phyloP scores from a whole-genome alignment of 2,888 invertebrate genomes.

The Apoda limacodes region DNA sequence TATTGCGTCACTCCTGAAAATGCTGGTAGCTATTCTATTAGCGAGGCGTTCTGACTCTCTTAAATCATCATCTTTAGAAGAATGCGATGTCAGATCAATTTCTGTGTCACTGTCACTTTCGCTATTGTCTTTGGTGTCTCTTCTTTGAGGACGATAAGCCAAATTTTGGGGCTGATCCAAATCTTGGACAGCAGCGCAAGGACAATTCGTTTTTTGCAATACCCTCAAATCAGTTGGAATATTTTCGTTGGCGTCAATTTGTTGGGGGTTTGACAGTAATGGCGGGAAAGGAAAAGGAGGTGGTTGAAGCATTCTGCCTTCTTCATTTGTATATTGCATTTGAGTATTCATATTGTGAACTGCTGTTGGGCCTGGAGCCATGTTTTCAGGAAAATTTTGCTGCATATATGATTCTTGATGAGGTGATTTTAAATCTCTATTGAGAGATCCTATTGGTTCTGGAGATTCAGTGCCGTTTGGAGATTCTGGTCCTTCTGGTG shows the following conservation, averaged over 20 bases:
- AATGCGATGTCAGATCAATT: conserved; percentile 63
- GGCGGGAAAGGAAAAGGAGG: conserved; percentile 44
- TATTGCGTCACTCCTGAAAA: conserved; percentile 54
- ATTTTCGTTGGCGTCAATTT: conserved; percentile 40
- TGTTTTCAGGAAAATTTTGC: conserved; percentile 31
- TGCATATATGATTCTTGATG: conserved; percentile 48
- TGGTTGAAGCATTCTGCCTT: conserved; percentile 45
- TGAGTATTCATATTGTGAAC: conserved; percentile 41
- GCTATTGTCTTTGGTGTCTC: conserved; percentile 37
- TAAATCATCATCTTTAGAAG: conserved; percentile 56
- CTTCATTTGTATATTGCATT: conserved; percentile 39
- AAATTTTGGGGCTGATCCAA: conserved; percentile 50
- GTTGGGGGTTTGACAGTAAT: conserved; percentile 40
- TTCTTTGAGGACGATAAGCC: conserved; percentile 37
- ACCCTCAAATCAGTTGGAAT: conserved; percentile 57
- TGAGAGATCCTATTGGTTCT: conserved; percentile 35
- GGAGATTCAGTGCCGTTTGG: conserved; percentile 53
- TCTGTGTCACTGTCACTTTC: conserved; percentile 62
- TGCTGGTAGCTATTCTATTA: conserved; percentile 55
- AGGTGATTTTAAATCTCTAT: conserved; percentile 42
- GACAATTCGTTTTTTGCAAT: conserved; percentile 43
- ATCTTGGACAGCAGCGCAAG: conserved; percentile 32
- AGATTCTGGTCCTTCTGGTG: conserved; percentile 53
- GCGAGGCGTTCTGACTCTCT: conserved; percentile 55
- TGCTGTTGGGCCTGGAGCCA: conserved; percentile 26